Percentiles rank a stretch among this genome's conserved stretches.
These are phyloP conservation scores for Pantherophis guttatus DNA, from an alignment of 2,113 vertebrate genomes.

Conservation along the genomic window DNA sequence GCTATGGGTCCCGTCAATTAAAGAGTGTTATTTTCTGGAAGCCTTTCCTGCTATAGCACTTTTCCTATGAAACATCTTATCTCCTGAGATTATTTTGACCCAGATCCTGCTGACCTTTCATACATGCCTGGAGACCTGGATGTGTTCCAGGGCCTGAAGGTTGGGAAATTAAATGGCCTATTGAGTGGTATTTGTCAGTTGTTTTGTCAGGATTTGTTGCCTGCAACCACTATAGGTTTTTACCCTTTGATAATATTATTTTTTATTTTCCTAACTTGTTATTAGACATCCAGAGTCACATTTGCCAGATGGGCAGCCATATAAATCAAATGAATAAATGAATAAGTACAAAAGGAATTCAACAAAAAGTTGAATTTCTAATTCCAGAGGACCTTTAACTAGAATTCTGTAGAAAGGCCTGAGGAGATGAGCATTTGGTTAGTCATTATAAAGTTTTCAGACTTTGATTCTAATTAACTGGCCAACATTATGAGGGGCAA, in stretches of 20 bases:
- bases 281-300: not conserved
- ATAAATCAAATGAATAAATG: not conserved
- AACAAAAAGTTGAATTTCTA: not conserved
- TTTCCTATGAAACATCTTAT: not conserved
- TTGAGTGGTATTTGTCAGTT: not conserved
- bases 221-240: not conserved
- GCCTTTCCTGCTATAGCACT: not conserved
- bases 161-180: not conserved
- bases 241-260: not conserved
- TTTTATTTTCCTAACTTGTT: not conserved
- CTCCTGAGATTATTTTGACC: not conserved
- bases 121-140: not conserved
- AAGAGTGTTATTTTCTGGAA: not conserved
- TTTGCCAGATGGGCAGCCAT: not conserved
- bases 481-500: not conserved
- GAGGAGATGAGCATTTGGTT: not conserved
- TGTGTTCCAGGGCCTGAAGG: not conserved
- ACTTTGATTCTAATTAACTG: not conserved
- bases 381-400: not conserved
- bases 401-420: not conserved
- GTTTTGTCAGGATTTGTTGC: not conserved
- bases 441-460: not conserved
- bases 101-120: not conserved
- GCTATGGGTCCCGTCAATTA: not conserved
- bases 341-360: not conserved